A percentile compares a stretch with the other conserved stretches of the same genome.
Conservation (phyloP, 2,797 vertebrate genomes). For the Aythya fuligula region DNA sequence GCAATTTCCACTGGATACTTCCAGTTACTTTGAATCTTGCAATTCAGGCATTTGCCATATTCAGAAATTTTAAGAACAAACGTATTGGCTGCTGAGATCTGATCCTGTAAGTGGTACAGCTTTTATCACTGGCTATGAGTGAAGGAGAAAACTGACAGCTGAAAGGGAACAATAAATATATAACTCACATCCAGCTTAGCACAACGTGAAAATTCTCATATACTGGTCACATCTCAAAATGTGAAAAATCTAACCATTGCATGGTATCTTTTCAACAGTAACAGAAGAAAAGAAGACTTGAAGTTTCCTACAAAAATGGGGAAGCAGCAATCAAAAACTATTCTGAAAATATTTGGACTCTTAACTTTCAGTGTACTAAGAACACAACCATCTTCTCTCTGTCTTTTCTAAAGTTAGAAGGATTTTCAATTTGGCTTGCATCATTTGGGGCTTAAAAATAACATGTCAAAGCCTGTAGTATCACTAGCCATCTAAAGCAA, state of each 20-base stretch:
- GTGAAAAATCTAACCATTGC: not conserved
- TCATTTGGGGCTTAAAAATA: constrained; percentile 48
- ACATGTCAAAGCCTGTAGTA: not conserved
- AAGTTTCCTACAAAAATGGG: not conserved
- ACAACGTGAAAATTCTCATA: not conserved
- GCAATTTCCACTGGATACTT: not conserved
- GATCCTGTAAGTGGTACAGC: not conserved
- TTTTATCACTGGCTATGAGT: not conserved
- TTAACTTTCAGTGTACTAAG: not conserved
- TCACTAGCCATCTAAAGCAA: not conserved
- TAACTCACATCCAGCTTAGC: not conserved
- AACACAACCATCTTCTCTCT: not conserved
- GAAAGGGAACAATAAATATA: not conserved
- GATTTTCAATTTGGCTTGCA: not conserved
- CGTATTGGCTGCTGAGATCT: not conserved
- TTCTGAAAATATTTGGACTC: constrained; percentile 10
- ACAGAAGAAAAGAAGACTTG: not conserved
- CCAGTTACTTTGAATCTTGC: not conserved
- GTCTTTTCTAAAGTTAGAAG: not conserved
- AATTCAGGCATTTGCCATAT: not conserved
- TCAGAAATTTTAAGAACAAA: not conserved
- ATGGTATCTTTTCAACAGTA: not conserved
- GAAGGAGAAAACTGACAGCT: not conserved
- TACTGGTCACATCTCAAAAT: not conserved
- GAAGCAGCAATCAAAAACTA: not conserved